Evolutionary conservation across 2,113 vertebrate species (phyloP).

Genomic region (Vulpes ferrilata): DNA sequence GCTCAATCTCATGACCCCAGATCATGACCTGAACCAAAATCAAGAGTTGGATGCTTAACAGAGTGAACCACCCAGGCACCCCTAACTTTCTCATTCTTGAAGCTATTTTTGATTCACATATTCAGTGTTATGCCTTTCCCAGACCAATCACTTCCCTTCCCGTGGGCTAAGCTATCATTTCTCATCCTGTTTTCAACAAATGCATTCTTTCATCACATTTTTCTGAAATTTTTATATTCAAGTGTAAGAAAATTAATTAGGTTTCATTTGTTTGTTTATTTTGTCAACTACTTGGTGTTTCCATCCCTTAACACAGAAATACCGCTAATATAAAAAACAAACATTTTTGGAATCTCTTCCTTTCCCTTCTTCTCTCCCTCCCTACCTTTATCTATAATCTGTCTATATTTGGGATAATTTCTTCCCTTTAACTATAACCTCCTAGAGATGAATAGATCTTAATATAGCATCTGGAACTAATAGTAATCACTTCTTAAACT

Average conservation of each 20-base stretch:
- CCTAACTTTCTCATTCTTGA: neutral
- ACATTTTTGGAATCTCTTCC: neutral
- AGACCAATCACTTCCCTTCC: neutral
- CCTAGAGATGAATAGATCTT: neutral
- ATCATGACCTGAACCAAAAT: neutral
- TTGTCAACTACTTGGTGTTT: neutral
- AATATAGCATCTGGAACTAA: neutral
- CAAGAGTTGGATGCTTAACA: neutral
- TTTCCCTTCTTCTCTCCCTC: neutral
- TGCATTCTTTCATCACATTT: neutral
- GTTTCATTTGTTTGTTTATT: neutral
- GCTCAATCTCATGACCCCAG: neutral
- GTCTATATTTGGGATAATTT: constrained; percentile 28
- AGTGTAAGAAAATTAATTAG: neutral
- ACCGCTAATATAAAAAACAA: neutral
- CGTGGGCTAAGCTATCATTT: neutral
- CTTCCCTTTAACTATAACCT: constrained; percentile 46
- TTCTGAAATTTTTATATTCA: constrained; percentile 30
- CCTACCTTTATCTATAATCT: neutral
- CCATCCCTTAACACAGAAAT: constrained; percentile 43
- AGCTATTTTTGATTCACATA: neutral
- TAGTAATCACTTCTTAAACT: neutral
- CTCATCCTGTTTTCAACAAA: constrained; percentile 41
- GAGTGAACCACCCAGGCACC: neutral
- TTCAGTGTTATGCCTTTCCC: neutral